Base-by-base conservation (phyloP, 2,113 vertebrate species). In the Rhegmatorhina hoffmannsi region DNA sequence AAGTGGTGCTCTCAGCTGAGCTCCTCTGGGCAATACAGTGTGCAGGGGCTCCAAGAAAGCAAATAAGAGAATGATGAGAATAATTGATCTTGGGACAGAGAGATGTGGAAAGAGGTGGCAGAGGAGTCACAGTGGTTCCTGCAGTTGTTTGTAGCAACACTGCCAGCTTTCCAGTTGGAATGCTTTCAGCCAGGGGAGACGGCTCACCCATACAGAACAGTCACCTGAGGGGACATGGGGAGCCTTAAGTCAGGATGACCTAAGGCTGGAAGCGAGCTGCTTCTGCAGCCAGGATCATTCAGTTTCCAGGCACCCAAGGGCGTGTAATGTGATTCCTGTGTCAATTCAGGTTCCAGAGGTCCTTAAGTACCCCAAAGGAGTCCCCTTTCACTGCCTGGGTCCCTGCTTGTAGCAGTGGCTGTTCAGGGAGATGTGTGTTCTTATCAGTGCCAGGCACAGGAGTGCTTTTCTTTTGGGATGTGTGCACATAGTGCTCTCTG, bases 271-370 rank as follows among this genome's bases (percentile, higher is more conserved):
- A 88, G 29, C 0, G 1, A 94, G 58, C 33, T 75, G 43, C 59
- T 84, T 44, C 53, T 92, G 66, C 44, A 79, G 66, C 19, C 43
- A 21, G 62, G 15, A 34, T 72, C 56, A 19, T 60, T 74, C 5
- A n/a, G 1, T 62, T 63, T 44, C 50, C 87, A 77, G 59, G 36
- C 84, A 88, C 72, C 63, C 84, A 72, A 89, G 68, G 20, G 11
- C 46, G 12, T 47, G 88, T 92, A 94, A 93, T 9, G 29, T 1
- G 59, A 96, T 88, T 92, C 83, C 69, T 0, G 0, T 78, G 83
- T 94, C 86, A 87, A 90, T 92, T 97, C 89, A 70, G 63, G 79
- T 90, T 80, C 33, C 73, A 90, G 69, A 81, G 50, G 44, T 90
- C 89, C 72, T 84, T 40, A 4, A 31, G 68, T 92, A 78, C 36